phyloP scores from a whole-genome alignment of 2,797 vertebrate species.

The Lacerta agilis region DNA sequence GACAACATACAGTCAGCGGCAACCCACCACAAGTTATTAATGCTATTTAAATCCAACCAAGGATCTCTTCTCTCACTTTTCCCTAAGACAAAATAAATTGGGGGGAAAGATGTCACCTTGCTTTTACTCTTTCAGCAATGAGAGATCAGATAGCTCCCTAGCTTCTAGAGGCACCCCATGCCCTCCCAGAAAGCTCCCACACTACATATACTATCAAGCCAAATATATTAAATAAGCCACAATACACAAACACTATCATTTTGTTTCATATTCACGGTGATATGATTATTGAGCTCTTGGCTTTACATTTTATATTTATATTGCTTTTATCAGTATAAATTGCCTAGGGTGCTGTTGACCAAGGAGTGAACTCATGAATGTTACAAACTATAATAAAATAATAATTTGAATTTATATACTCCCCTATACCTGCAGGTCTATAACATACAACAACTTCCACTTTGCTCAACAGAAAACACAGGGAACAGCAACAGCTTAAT shows the following conservation, averaged over 20 bases:
- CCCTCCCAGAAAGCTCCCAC: not conserved
- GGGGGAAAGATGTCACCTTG: not conserved
- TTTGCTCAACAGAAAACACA: not conserved
- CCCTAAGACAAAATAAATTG: not conserved
- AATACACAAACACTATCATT: not conserved
- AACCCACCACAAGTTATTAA: not conserved
- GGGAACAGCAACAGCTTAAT: not conserved
- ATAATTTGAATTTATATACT: no score
- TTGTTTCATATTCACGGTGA: not conserved
- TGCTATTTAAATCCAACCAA: not conserved
- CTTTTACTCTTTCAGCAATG: not conserved
- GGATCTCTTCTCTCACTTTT: not conserved
- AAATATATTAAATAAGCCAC: not conserved
- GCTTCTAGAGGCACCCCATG: not conserved
- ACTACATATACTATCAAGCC: not conserved
- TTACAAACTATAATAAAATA: not conserved
- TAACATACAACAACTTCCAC: not conserved
- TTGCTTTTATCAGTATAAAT: not conserved
- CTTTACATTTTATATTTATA: not conserved
- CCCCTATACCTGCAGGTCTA: no score
- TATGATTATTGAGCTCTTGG: not conserved
- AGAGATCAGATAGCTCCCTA: not conserved
- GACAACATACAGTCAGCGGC: not conserved
- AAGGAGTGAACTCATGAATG: not conserved
- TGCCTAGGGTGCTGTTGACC: not conserved